Evolutionary conservation across 1,140 invertebrate genomes (phyloP).

Genomic region (Heterodera carotae): DNA sequence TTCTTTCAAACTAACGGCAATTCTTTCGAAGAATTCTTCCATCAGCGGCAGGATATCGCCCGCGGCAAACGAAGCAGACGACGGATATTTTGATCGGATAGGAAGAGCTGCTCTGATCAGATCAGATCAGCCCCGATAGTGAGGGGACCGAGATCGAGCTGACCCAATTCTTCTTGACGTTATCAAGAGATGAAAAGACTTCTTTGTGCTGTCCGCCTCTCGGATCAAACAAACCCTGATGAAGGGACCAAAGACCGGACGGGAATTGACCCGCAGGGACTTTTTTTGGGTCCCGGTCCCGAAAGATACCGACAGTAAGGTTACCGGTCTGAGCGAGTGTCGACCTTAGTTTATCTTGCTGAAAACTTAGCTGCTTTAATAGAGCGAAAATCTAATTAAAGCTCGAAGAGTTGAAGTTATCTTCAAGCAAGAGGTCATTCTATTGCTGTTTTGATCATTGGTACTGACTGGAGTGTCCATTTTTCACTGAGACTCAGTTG

Average conservation of each 20-base stretch:
- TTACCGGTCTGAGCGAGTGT: too few species aligned
- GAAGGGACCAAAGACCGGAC: not conserved
- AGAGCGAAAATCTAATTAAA: too few species aligned
- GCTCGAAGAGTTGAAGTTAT: too few species aligned
- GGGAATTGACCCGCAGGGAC: too few species aligned
- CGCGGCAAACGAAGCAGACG: not conserved
- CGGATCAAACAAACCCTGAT: not conserved
- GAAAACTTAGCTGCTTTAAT: too few species aligned
- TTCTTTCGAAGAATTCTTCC: not conserved
- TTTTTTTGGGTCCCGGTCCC: too few species aligned
- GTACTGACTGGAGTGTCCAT: too few species aligned
- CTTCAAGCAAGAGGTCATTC: too few species aligned
- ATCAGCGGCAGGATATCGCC: not conserved
- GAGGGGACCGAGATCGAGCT: not conserved
- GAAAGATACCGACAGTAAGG: too few species aligned
- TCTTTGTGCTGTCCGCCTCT: not conserved
- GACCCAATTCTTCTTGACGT: not conserved
- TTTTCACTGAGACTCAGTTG: too few species aligned
- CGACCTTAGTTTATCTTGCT: too few species aligned
- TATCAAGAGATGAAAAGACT: not conserved
- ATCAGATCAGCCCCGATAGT: not conserved
- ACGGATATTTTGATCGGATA: not conserved
- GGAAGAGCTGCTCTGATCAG: not conserved
- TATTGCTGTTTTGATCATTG: too few species aligned
- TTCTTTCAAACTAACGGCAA: not conserved